Evolutionary conservation across 2,888 invertebrate genomes (phyloP).

Genomic region (Nesidiocoris tenuis): DNA sequence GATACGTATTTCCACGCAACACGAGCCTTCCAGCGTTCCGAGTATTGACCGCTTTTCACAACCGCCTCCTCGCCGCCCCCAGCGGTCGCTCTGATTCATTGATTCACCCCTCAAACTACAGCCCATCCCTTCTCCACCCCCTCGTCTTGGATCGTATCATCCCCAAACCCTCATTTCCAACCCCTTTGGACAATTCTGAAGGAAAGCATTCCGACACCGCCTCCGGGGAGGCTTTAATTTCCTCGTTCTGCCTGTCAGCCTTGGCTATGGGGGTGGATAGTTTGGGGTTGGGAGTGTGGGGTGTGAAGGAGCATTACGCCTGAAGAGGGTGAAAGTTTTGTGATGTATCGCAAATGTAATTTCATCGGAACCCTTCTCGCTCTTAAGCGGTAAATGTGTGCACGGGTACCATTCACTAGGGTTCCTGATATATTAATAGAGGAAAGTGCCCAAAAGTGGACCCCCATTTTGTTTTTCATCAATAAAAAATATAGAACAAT

Average conservation of each 20-base stretch:
- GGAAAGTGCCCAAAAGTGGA: too few species aligned
- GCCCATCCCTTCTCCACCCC: neutral
- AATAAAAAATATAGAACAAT: too few species aligned
- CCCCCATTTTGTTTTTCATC: too few species aligned
- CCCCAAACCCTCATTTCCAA: neutral
- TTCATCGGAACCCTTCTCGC: neutral
- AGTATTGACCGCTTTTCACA: slow-evolving; percentile 24
- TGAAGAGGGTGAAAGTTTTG: neutral
- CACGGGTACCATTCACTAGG: too few species aligned
- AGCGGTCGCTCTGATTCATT: slow-evolving; percentile 32
- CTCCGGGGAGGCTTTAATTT: neutral
- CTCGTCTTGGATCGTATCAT: neutral
- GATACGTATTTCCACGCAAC: neutral
- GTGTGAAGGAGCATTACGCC: neutral
- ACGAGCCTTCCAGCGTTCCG: neutral
- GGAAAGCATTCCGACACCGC: neutral
- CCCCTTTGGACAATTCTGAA: neutral
- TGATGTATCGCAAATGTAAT: neutral
- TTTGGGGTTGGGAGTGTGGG: too few species aligned
- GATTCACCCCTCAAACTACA: slow-evolving; percentile 7
- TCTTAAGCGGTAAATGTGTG: too few species aligned
- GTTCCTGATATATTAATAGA: too few species aligned
- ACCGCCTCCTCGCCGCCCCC: slow-evolving; percentile 6
- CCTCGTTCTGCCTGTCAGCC: neutral
- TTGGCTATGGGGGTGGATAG: neutral